Conservation (phyloP, 2,797 vertebrate genomes). For the Acanthis flammea region DNA sequence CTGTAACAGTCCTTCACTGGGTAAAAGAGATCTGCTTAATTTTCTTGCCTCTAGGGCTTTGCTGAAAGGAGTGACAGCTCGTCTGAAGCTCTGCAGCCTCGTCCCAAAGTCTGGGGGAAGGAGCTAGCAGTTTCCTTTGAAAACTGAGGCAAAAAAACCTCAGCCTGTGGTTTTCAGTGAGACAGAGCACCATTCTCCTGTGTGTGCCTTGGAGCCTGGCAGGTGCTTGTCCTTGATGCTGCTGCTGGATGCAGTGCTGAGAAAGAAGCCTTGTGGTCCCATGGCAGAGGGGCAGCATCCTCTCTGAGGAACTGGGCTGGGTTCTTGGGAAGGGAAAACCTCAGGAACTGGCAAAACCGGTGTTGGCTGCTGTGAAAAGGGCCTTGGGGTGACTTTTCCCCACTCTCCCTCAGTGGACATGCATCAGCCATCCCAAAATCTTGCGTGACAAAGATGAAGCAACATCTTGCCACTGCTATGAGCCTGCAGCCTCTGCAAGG, state of each 20-base stretch:
- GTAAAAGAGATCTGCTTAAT: neutral
- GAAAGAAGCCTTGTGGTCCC: neutral
- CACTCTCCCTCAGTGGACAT: neutral
- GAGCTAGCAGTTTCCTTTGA: neutral
- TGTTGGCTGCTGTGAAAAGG: neutral
- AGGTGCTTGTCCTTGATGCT: fast-evolving
- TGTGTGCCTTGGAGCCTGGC: neutral
- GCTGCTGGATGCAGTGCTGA: fast-evolving
- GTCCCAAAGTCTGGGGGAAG: neutral
- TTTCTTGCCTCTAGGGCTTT: neutral
- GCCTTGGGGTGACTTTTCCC: neutral
- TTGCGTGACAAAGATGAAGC: fast-evolving
- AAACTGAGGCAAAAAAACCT: neutral
- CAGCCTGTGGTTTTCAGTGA: neutral
- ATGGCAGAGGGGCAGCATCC: fast-evolving
- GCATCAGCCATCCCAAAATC: neutral
- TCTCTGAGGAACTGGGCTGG: neutral
- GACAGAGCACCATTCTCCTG: fast-evolving
- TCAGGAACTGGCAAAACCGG: neutral
- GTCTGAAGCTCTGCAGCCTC: neutral
- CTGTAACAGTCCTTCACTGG: neutral
- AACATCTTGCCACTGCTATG: fast-evolving
- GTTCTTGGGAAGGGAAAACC: neutral
- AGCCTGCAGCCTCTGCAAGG: neutral
- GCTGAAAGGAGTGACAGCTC: neutral